A percentile compares a stretch with the other conserved stretches of the same genome.
Conservation (phyloP, 53 echinoderm and acorn worm species). For the Henricia sp. region DNA sequence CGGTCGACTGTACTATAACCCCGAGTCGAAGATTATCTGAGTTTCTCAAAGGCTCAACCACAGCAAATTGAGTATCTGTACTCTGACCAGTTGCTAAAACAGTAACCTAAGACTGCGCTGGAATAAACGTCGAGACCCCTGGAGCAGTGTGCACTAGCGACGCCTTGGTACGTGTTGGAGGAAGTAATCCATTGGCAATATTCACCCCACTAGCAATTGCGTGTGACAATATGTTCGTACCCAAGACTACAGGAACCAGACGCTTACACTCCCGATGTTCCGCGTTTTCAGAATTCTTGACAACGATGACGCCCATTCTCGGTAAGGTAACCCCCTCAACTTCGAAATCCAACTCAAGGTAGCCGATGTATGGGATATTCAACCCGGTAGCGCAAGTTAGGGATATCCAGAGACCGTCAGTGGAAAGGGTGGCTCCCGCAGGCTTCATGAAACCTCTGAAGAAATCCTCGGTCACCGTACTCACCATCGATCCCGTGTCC, state of each 20-base stretch:
- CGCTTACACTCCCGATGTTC: slow-evolving; percentile 13
- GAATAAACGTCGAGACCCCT: neutral
- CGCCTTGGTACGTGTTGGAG: neutral
- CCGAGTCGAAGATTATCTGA: slow-evolving; percentile 5
- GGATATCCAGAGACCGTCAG: slow-evolving; percentile 34
- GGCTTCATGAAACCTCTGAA: slow-evolving; percentile 16
- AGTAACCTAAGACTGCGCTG: slow-evolving; percentile 22
- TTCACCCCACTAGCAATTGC: no score
- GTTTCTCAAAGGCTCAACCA: slow-evolving; percentile 26
- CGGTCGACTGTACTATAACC: slow-evolving; percentile 2
- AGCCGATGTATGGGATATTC: slow-evolving; percentile 38
- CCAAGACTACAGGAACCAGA: slow-evolving; percentile 12
- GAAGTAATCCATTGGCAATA: no score
- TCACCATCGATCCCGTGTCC: slow-evolving; percentile 26
- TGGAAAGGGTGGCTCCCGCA: slow-evolving; percentile 2
- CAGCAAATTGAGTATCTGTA: neutral
- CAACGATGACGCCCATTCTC: slow-evolving; percentile 11
- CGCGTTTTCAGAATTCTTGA: neutral
- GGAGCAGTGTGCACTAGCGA: slow-evolving; percentile 1
- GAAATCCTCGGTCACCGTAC: slow-evolving; percentile 21
- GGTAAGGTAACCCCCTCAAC: slow-evolving; percentile 17
- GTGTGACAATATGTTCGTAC: slow-evolving; percentile 36
- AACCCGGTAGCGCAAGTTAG: slow-evolving; percentile 25
- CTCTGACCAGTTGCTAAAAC: neutral
- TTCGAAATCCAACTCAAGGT: slow-evolving; percentile 23